Evolutionary conservation across 2,888 invertebrate species (phyloP).

Genomic region (Drosophila mimica): DNA sequence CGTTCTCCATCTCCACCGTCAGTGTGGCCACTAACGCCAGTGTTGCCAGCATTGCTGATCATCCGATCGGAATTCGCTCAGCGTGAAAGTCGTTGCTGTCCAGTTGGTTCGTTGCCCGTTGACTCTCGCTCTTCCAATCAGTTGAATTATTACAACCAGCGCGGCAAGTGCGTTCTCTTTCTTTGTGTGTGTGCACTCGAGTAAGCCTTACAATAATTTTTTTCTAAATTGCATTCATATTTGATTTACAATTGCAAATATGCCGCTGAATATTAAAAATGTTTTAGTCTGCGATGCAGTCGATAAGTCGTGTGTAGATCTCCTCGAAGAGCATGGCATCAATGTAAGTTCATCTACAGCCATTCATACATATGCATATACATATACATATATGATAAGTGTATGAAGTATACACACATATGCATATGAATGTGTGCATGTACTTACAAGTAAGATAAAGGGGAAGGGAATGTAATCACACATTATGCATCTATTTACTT

Average conservation of each 20-base stretch:
- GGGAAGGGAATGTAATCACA: background rate
- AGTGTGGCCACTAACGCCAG: background rate
- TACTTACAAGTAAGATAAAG: background rate
- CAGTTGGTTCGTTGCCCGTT: slow-evolving; percentile 31
- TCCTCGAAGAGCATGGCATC: slow-evolving; percentile 91
- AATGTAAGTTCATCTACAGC: slow-evolving; percentile 86
- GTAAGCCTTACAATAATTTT: slow-evolving; percentile 1
- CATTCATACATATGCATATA: background rate
- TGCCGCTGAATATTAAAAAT: slow-evolving; percentile 89
- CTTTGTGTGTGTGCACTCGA: background rate
- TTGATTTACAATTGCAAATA: slow-evolving; percentile 56
- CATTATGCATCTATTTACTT: slow-evolving; percentile 29
- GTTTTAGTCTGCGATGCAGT: slow-evolving; percentile 97
- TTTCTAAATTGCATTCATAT: slow-evolving; percentile 12
- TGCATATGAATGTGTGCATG: slow-evolving; percentile 4
- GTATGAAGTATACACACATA: background rate
- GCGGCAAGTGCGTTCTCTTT: slow-evolving; percentile 37
- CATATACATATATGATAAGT: background rate
- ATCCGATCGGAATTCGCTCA: slow-evolving; percentile 29
- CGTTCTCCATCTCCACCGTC: background rate
- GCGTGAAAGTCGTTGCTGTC: slow-evolving; percentile 14
- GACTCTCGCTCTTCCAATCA: slow-evolving; percentile 45
- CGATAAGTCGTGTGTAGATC: slow-evolving; percentile 93
- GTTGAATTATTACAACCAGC: slow-evolving; percentile 49
- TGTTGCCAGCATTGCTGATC: slow-evolving; percentile 1